phyloP scores from a whole-genome alignment of 2,888 invertebrate genomes.

The Caradrina kadenii region DNA sequence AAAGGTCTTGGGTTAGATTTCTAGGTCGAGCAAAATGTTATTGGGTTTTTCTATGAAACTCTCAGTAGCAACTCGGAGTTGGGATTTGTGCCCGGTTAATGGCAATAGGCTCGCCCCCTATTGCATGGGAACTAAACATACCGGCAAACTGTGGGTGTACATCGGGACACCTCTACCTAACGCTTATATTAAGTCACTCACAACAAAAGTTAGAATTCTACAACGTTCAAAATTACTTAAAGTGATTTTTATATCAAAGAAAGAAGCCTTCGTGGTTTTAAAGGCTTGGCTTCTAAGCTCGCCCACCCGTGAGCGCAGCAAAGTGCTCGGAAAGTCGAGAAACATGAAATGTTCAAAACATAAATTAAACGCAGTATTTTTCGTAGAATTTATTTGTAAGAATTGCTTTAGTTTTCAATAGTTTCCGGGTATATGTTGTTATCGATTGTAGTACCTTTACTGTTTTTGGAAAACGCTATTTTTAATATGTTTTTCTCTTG shows the following conservation, averaged over 20 bases:
- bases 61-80: no score
- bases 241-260: slow-evolving; percentile 22
- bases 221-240: not conserved
- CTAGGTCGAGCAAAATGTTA: no score
- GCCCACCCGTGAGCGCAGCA: slow-evolving; percentile 21
- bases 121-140: no score
- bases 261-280: slow-evolving; percentile 16
- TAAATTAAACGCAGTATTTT: slow-evolving; percentile 10
- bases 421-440: not conserved
- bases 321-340: slow-evolving; percentile 19
- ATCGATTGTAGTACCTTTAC: not conserved
- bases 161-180: no score
- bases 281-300: slow-evolving; percentile 22
- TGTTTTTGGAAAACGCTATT: not conserved
- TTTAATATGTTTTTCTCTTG: no score
- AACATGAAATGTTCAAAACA: slow-evolving; percentile 39
- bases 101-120: no score
- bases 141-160: no score
- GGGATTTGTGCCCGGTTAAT: no score
- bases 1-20: no score
- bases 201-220: not conserved
- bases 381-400: slow-evolving; percentile 19
- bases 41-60: no score
- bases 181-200: not conserved
- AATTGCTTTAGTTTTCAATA: slow-evolving; percentile 1